A percentile compares a stretch with the other conserved stretches of the same genome.
These are phyloP conservation scores for Heliconius charithonia DNA, from an alignment of 2,888 invertebrate species.

Conservation along the genomic window DNA sequence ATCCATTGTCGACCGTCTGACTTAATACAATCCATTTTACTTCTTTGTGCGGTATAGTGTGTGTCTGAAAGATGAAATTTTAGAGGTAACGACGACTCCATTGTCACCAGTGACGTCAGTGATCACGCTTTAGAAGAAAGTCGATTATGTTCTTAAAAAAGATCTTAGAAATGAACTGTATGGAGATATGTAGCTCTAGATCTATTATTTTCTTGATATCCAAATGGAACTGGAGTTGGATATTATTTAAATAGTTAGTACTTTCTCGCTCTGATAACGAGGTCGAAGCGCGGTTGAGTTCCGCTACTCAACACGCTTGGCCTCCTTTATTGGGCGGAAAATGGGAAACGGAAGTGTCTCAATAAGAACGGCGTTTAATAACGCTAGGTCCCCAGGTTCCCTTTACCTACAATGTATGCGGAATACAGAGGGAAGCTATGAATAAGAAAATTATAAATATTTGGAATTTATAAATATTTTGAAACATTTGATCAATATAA, in stretches of 20 bases:
- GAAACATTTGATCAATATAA: neutral
- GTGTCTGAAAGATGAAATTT: constrained; percentile 43
- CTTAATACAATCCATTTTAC: constrained; percentile 64
- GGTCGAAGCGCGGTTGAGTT: too few relatives aligned
- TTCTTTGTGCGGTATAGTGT: constrained; percentile 43
- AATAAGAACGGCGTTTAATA: too few relatives aligned
- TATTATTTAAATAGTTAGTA: too few relatives aligned
- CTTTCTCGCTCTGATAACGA: too few relatives aligned
- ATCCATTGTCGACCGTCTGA: constrained; percentile 64
- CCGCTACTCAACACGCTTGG: too few relatives aligned
- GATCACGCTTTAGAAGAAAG: constrained; percentile 20
- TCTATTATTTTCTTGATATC: constrained; percentile 6
- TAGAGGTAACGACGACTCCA: constrained; percentile 41
- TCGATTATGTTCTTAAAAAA: constrained; percentile 25
- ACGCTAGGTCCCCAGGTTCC: too few relatives aligned
- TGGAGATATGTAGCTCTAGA: neutral
- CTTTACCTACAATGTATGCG: too few relatives aligned
- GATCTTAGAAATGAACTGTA: constrained; percentile 18
- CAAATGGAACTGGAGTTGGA: neutral
- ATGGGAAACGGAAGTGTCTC: too few relatives aligned
- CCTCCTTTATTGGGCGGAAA: too few relatives aligned
- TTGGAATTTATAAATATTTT: neutral
- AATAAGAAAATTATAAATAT: neutral
- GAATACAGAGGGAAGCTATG: too few relatives aligned
- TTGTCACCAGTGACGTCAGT: constrained; percentile 27